phyloP scores from a whole-genome alignment of 37 sponge, comb jelly and placozoan genomes.

The Lycopodina hypogea region DNA sequence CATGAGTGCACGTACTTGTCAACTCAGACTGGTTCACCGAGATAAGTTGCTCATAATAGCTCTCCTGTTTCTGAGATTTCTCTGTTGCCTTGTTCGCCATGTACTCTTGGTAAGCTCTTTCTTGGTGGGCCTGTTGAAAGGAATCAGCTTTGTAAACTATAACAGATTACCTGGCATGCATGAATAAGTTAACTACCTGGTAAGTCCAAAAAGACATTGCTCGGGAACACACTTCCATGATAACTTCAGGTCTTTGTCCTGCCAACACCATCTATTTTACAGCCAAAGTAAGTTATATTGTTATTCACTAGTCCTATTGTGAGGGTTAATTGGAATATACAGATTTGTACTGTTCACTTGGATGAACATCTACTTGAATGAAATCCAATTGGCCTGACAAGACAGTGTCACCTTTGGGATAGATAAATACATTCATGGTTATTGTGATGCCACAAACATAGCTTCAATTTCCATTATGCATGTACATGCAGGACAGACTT shows the following conservation, averaged over 20 bases:
- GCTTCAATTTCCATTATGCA: not conserved
- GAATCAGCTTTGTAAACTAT: not conserved
- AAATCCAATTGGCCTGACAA: slow-evolving; percentile 81
- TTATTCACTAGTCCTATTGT: not conserved
- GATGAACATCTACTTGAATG: slow-evolving; percentile 70
- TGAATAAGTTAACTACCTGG: slow-evolving; percentile 45
- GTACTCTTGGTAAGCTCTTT: slow-evolving; percentile 74
- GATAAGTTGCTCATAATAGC: slow-evolving; percentile 70
- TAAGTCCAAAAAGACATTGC: slow-evolving; percentile 91
- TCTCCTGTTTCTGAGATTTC: slow-evolving; percentile 76
- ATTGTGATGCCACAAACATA: too few species aligned
- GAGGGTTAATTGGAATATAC: slow-evolving; percentile 39
- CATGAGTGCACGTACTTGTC: slow-evolving; percentile 25
- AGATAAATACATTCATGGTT: not conserved
- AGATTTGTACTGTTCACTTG: slow-evolving; percentile 89
- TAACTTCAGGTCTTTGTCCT: slow-evolving; percentile 83
- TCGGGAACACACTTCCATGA: slow-evolving; percentile 87
- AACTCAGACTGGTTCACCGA: slow-evolving; percentile 63
- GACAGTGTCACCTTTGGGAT: slow-evolving; percentile 57
- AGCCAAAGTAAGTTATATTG: not conserved
- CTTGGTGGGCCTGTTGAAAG: slow-evolving; percentile 62
- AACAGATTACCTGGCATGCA: not conserved
- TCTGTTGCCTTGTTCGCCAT: slow-evolving; percentile 70
- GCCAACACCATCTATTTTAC: slow-evolving; percentile 80
- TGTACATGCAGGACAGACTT: slow-evolving; percentile 84